Conservation (phyloP, 64 coral and sea anemone species). For the Actinia tenebrosa region DNA sequence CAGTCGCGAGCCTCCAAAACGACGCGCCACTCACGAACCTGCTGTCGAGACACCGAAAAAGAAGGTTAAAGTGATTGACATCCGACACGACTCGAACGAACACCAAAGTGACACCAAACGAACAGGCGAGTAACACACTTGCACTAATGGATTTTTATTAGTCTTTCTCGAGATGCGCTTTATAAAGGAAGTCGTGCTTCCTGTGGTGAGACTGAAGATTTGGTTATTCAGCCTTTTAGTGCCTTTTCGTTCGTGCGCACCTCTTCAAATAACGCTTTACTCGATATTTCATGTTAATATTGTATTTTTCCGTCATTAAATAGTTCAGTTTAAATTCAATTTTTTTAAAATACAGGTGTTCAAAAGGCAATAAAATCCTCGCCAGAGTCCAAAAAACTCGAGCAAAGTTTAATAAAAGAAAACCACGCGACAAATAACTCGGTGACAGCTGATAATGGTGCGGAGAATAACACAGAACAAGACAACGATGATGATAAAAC, state of each 20-base stretch:
- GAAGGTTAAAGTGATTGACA: conserved; percentile 66
- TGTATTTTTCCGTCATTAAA: too few species aligned
- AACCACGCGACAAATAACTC: background rate
- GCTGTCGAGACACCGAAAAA: conserved; percentile 32
- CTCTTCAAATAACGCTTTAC: too few species aligned
- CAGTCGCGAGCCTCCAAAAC: conserved; percentile 26
- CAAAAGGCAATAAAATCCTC: background rate
- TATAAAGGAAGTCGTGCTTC: too few species aligned
- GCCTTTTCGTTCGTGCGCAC: too few species aligned
- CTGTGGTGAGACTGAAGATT: too few species aligned
- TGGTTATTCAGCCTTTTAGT: too few species aligned
- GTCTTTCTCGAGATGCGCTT: too few species aligned
- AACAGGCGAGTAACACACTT: background rate
- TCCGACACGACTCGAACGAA: conserved; percentile 21
- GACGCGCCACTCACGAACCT: conserved; percentile 32
- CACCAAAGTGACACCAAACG: background rate
- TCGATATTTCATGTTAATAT: too few species aligned
- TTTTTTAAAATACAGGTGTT: background rate
- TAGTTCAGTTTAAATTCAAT: too few species aligned
- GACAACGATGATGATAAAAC: background rate
- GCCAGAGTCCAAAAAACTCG: background rate
- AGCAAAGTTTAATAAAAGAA: background rate
- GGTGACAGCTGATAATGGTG: background rate
- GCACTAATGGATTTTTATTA: too few species aligned
- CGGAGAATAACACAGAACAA: background rate